phyloP scores from a whole-genome alignment of 1,140 invertebrate genomes.

The Sycobia sp. region DNA sequence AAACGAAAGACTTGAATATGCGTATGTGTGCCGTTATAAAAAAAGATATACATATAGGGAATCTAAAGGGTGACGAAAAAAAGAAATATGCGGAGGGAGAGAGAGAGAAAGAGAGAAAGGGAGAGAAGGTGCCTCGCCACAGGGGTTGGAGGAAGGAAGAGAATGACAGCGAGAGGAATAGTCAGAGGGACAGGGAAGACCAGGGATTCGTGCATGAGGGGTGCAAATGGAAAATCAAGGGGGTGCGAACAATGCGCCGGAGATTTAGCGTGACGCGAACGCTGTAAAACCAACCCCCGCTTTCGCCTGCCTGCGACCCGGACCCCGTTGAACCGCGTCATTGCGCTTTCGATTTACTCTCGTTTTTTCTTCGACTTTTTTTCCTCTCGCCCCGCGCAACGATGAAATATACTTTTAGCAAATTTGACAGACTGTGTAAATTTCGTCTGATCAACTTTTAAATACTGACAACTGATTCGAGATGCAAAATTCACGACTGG shows the following conservation, averaged over 20 bases:
- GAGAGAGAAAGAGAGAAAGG: slow-evolving; percentile 6
- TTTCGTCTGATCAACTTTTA: no score
- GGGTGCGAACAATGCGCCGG: slow-evolving; percentile 52
- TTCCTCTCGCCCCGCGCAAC: not conserved
- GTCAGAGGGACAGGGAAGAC: slow-evolving; percentile 22
- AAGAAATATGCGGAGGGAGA: not conserved
- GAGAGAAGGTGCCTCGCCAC: not conserved
- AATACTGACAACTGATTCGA: no score
- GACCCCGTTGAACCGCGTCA: slow-evolving; percentile 31
- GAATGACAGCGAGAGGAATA: no score
- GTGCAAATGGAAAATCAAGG: slow-evolving; percentile 52
- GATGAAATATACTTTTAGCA: not conserved
- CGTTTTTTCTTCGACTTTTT: not conserved
- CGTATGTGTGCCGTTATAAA: slow-evolving; percentile 2
- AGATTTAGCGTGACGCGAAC: slow-evolving; percentile 54
- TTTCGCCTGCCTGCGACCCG: not conserved
- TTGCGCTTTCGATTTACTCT: slow-evolving; percentile 34
- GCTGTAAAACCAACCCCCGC: slow-evolving; percentile 45
- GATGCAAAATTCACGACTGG: no score
- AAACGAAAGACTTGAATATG: not conserved
- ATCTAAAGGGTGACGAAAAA: not conserved
- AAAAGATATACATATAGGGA: slow-evolving; percentile 19
- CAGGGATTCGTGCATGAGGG: slow-evolving; percentile 39
- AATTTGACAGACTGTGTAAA: not conserved
- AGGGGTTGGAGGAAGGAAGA: not conserved